Evolutionary conservation across 2,888 invertebrate genomes (phyloP), one percentile per base, ranked within the genome.

Genomic region (Drosophila nr. medialis): DNA sequence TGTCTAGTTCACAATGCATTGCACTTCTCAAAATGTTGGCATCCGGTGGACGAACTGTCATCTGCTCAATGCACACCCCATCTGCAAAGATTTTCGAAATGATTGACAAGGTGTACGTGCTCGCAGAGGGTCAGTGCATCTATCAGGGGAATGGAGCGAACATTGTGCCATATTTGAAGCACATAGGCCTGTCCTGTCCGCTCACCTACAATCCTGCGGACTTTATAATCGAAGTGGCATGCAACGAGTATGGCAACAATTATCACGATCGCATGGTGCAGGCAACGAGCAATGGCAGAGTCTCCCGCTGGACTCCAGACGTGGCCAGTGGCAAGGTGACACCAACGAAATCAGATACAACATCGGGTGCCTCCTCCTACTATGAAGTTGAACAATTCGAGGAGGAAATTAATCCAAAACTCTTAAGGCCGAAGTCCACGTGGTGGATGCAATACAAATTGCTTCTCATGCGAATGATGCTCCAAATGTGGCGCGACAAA

Each of bases 31-130:
- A 96, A 91, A 94, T 95, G 32, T 94, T 99, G 56, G 98, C 98
- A 0, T 94, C 96, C 68, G 96, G 96, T 0, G 99, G 99, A 0
- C 94, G 99, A 36, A 99, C 98, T 0, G 96, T 99, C 8, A 95
- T 99, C 65, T 99, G 98, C 91, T 98, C 98, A 0, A 95, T 99
- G 59, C 99, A 99, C 93, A 98, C 99, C n/a, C 99, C 99, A 0
- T 98, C 98, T 74, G 98, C 99, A 0, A 96, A 96, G 80, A 94
- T 98, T 58, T 99, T 99, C 92, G 95, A 97, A 18, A 96, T 96
- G 94, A 98, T 99, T 92, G 98, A 97, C 93, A 96, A 98, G 91
- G 95, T 98, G 3, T 99, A 98, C 91, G 95, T 99, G 64, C 95
- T 99, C 53, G 96, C 98, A 0, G 95, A 95, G 55, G 99, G 99